Evolutionary conservation across 2,797 vertebrate genomes (phyloP).

Genomic region (Rallus crepitans): DNA sequence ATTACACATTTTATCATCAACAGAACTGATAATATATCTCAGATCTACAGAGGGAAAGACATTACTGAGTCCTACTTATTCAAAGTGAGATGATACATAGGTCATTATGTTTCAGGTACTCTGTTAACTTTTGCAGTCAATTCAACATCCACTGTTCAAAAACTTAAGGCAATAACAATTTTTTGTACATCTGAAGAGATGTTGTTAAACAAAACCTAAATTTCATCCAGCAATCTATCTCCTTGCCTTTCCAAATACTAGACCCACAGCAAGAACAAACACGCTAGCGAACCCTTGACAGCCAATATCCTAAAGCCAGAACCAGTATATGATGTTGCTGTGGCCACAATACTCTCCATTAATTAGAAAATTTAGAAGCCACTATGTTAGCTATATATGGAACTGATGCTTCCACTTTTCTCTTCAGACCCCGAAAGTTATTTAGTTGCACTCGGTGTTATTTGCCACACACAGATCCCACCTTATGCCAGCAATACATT

Average conservation of each 20-base stretch:
- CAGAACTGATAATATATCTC: not conserved
- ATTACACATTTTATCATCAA: constrained; percentile 59
- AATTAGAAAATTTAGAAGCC: not conserved
- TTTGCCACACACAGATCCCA: not conserved
- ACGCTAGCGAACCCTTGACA: not conserved
- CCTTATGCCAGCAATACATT: not conserved
- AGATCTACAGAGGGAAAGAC: constrained; percentile 20
- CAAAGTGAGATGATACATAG: not conserved
- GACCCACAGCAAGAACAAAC: not conserved
- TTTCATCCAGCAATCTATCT: not conserved
- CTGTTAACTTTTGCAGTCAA: not conserved
- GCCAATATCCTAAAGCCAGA: not conserved
- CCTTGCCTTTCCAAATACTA: not conserved
- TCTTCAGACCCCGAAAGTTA: not conserved
- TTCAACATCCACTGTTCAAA: not conserved
- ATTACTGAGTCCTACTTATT: not conserved
- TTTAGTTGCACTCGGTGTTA: not conserved
- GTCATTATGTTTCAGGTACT: not conserved
- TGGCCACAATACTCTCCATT: not conserved
- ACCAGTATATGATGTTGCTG: not conserved
- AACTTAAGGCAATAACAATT: not conserved
- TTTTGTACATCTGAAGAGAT: not conserved
- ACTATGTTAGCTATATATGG: not conserved
- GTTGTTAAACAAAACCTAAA: not conserved
- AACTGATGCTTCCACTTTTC: not conserved